phyloP scores from a whole-genome alignment of 2,113 vertebrate genomes.

The Boleophthalmus pectinirostris region DNA sequence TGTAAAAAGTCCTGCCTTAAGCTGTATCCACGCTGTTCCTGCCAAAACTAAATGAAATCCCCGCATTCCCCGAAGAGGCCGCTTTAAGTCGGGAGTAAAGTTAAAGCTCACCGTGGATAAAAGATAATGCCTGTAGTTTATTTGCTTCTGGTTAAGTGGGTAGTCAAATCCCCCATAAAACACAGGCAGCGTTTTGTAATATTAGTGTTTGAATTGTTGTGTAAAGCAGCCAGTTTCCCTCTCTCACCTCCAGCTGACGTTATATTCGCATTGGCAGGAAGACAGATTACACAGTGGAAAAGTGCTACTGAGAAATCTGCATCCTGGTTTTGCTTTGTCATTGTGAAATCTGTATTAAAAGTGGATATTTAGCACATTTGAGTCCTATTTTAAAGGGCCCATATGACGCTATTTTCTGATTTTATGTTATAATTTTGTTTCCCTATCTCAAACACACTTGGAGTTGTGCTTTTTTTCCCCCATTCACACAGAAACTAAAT shows the following conservation, averaged over 20 bases:
- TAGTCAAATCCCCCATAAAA: background rate
- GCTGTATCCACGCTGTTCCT: background rate
- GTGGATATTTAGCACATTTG: background rate
- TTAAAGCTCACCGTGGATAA: background rate
- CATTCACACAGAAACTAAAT: too few relatives aligned
- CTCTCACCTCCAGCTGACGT: constrained; percentile 32
- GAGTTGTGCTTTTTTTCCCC: too few relatives aligned
- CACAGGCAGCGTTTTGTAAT: background rate
- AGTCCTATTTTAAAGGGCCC: background rate
- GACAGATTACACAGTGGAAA: constrained; percentile 23
- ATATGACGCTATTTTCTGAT: too few relatives aligned
- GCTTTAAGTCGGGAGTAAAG: background rate
- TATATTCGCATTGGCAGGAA: constrained; percentile 37
- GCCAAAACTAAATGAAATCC: background rate
- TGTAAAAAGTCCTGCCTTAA: background rate
- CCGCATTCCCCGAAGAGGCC: background rate
- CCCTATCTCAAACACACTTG: too few relatives aligned
- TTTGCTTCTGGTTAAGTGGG: background rate
- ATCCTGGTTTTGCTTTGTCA: background rate
- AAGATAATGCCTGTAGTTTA: background rate
- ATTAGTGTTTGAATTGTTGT: background rate
- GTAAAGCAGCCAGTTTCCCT: constrained; percentile 6
- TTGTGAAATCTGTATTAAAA: background rate
- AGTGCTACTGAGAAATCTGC: background rate
- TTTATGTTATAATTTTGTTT: too few relatives aligned